Evolutionary conservation across 1,140 invertebrate genomes (phyloP).

Genomic region (Eriocheir sinensis): DNA sequence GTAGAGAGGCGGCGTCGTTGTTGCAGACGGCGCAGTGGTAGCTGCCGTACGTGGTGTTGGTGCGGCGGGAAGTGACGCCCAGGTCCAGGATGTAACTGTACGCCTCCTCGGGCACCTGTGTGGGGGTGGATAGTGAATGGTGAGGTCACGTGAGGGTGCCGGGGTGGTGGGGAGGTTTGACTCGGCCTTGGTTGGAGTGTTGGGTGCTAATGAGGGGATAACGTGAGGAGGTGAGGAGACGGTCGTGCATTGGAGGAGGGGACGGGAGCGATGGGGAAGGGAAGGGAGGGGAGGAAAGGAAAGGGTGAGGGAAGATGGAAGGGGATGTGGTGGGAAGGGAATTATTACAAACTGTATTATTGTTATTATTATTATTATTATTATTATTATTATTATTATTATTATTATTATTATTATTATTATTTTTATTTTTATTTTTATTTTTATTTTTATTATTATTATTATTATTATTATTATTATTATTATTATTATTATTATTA

Average conservation of each 20-base stretch:
- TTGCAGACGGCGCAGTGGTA: slow-evolving; percentile 67
- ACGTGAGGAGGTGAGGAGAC: no score
- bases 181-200: no score
- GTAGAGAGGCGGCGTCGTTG: slow-evolving; percentile 39
- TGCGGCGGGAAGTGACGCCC: slow-evolving; percentile 47
- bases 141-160: background rate
- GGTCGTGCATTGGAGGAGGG: background rate
- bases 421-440: background rate
- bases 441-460: background rate
- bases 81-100: slow-evolving; percentile 64
- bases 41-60: slow-evolving; percentile 64
- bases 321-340: no score
- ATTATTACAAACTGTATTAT: no score
- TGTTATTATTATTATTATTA: background rate
- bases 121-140: background rate
- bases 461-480: background rate
- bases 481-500: background rate
- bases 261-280: background rate
- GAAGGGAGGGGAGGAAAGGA: background rate
- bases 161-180: background rate
- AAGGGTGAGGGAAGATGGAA: background rate
- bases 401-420: background rate
- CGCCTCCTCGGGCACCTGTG: slow-evolving; percentile 35
- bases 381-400: background rate
- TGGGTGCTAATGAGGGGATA: no score